phyloP scores from a whole-genome alignment of 1,140 invertebrate species.

The Pogonus chalceus region DNA sequence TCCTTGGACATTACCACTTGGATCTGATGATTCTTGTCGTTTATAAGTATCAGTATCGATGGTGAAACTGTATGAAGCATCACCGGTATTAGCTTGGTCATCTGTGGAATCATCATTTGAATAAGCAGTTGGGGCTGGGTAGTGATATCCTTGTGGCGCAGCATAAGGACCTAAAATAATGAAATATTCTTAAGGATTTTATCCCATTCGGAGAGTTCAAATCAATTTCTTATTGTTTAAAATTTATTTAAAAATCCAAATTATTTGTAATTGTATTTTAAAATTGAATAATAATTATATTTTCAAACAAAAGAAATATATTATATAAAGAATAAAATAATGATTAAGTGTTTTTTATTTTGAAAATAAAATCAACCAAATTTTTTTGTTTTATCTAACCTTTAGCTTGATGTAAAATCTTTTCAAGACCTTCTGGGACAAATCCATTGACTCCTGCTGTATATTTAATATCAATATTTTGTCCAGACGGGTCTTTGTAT shows the following conservation, averaged over 20 bases:
- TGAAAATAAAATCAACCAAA: neutral
- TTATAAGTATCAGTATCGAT: conserved; percentile 19
- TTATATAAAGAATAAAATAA: no score
- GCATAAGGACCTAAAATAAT: neutral
- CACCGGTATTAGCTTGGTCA: conserved; percentile 7
- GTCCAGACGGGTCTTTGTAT: conserved; percentile 15
- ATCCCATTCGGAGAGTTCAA: neutral
- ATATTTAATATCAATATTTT: conserved; percentile 16
- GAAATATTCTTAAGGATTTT: neutral
- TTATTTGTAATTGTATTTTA: no score
- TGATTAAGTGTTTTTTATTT: no score
- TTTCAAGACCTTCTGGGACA: conserved; percentile 13
- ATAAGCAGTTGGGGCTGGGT: neutral
- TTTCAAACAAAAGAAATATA: no score
- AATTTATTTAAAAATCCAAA: no score
- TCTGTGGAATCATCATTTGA: neutral
- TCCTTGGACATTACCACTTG: conserved; percentile 24
- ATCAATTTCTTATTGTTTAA: neutral
- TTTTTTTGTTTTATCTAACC: neutral
- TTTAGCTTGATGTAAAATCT: neutral
- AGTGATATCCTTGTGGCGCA: neutral
- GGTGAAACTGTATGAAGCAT: conserved; percentile 19
- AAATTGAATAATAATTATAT: no score
- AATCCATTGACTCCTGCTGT: conserved; percentile 18
- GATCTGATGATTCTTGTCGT: conserved; percentile 22